Percentiles rank a stretch among this genome's conserved stretches.
Conservation (phyloP, 1,140 invertebrate genomes). For the Lamellibrachia luymesi region DNA sequence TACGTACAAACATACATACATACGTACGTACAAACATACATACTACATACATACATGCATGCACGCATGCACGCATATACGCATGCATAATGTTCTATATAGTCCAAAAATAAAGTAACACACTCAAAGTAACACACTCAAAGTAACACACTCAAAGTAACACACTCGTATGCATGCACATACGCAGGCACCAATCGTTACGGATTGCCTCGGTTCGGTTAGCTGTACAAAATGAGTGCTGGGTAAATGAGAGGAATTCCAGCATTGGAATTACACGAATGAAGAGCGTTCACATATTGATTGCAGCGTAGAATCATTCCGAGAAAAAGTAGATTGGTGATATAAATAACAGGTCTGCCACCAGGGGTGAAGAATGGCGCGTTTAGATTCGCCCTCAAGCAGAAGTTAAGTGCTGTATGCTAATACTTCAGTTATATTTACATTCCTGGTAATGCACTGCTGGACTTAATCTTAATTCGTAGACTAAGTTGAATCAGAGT, state of each 20-base stretch:
- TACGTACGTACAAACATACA: no score
- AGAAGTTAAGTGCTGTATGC: no score
- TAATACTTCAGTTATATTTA: no score
- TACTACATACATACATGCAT: no score
- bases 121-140: no score
- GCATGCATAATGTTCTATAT: background rate
- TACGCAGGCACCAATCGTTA: background rate
- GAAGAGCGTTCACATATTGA: background rate
- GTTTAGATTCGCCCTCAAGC: background rate
- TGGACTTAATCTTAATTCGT: no score
- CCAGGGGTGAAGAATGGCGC: background rate
- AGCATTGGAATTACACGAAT: background rate
- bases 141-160: no score
- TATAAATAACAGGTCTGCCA: background rate
- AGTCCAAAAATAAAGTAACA: no score
- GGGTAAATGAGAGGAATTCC: background rate
- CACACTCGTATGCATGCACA: no score
- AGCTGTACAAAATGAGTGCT: background rate
- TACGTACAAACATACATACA: no score
- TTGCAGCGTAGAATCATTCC: background rate
- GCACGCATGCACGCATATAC: background rate
- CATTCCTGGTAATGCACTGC: no score
- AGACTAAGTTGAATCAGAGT: no score
- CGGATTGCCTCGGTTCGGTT: background rate
- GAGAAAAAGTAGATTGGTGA: background rate